Evolutionary conservation across 2,113 vertebrate genomes (phyloP).

Genomic region (Chrysochloris asiatica): DNA sequence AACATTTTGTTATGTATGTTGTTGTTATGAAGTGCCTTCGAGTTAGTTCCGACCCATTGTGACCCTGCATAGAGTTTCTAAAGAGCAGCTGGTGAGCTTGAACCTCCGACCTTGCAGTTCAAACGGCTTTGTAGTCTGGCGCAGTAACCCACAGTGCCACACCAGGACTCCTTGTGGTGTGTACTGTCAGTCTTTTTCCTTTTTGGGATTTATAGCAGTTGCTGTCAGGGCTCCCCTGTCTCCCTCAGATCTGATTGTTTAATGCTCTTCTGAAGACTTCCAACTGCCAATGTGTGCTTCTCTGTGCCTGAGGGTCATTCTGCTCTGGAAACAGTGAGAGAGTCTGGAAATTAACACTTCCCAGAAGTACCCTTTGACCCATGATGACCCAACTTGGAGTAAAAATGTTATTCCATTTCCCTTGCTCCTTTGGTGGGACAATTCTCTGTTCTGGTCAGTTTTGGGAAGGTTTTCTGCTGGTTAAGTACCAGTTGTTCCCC

Average conservation of each 20-base stretch:
- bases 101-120: too few relatives aligned
- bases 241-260: neutral
- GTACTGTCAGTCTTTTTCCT: neutral
- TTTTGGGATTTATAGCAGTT: neutral
- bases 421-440: neutral
- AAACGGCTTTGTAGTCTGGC: too few relatives aligned
- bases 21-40: too few relatives aligned
- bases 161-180: too few relatives aligned
- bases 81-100: too few relatives aligned
- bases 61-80: too few relatives aligned
- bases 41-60: too few relatives aligned
- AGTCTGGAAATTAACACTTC: neutral
- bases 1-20: conserved; percentile 15
- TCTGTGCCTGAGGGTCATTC: neutral
- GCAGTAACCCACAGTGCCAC: too few relatives aligned
- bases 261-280: neutral
- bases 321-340: neutral
- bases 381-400: neutral
- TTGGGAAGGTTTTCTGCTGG: neutral
- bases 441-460: neutral
- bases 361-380: neutral
- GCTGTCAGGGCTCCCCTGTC: neutral
- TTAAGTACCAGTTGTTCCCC: conserved; percentile 13
- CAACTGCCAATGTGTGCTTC: neutral
- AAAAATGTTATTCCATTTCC: conserved; percentile 14